Conservation (phyloP, 1,140 invertebrate genomes). For the Drosophila navojoa region DNA sequence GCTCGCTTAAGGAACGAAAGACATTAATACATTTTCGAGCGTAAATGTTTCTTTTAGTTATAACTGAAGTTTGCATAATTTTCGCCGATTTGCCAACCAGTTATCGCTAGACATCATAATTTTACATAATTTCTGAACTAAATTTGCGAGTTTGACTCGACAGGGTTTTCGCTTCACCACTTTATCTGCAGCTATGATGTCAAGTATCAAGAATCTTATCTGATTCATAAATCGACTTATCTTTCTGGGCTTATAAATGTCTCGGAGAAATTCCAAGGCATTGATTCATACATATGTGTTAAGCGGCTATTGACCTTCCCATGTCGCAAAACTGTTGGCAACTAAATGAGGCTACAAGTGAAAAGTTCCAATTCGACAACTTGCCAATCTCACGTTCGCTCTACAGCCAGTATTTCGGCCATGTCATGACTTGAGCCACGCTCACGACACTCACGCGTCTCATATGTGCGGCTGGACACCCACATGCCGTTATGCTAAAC, state of each 20-base stretch:
- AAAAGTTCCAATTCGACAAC: background rate
- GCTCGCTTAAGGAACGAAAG: no score
- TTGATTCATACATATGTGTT: conserved; percentile 9
- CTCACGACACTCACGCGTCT: conserved; percentile 21
- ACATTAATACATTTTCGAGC: no score
- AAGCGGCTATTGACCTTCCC: background rate
- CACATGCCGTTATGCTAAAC: conserved; percentile 37
- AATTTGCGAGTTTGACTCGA: no score
- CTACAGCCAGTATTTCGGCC: background rate
- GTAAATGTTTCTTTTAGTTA: no score
- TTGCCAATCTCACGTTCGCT: conserved; percentile 3
- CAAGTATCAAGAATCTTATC: no score
- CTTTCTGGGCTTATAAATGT: background rate
- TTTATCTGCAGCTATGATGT: no score
- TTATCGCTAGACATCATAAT: no score
- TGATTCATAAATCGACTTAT: no score
- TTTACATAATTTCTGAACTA: background rate
- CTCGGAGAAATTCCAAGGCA: background rate
- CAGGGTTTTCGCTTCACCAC: background rate
- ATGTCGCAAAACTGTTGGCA: background rate
- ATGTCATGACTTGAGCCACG: conserved; percentile 8
- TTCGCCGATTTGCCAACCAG: no score
- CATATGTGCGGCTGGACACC: conserved; percentile 26
- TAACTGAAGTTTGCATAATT: no score
- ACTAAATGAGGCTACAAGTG: background rate